Percentiles rank a stretch among this genome's conserved stretches.
These are phyloP conservation scores for Xylota sylvarum DNA, from an alignment of 2,888 invertebrate genomes.

Conservation along the genomic window DNA sequence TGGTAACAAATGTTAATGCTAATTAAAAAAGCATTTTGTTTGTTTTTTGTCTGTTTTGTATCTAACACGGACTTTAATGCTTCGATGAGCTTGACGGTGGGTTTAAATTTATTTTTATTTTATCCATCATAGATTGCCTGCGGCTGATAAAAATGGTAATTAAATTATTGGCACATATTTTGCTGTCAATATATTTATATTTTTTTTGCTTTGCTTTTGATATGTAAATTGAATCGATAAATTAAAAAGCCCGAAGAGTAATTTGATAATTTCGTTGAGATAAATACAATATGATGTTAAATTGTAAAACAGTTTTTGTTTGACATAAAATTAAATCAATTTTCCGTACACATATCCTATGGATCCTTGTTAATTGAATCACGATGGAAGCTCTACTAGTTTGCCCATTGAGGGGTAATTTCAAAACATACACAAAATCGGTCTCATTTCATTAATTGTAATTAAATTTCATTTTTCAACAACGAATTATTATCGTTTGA, in stretches of 20 bases:
- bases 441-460: constrained; percentile 1
- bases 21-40: neutral
- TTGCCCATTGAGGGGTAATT: neutral
- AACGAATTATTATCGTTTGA: constrained; percentile 16
- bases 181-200: constrained; percentile 8
- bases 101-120: neutral
- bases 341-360: neutral
- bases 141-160: constrained; percentile 24
- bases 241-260: constrained; percentile 24
- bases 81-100: neutral
- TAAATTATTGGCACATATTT: constrained; percentile 53
- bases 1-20: constrained; percentile 1
- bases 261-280: constrained; percentile 13
- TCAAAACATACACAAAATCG: neutral
- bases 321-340: constrained; percentile 23
- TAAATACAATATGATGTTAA: constrained; percentile 10
- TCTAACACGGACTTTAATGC: neutral
- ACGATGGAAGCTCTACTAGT: neutral
- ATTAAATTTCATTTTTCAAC: constrained; percentile 11
- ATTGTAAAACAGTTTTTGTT: constrained; percentile 22
- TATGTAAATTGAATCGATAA: constrained; percentile 54
- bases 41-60: neutral
- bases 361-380: constrained; percentile 41
- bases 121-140: neutral
- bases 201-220: constrained; percentile 25